A percentile compares a stretch with the other conserved stretches of the same genome.
These are phyloP conservation scores for Steinernema scapterisci DNA, from an alignment of 2,888 invertebrate species.

Conservation along the genomic window DNA sequence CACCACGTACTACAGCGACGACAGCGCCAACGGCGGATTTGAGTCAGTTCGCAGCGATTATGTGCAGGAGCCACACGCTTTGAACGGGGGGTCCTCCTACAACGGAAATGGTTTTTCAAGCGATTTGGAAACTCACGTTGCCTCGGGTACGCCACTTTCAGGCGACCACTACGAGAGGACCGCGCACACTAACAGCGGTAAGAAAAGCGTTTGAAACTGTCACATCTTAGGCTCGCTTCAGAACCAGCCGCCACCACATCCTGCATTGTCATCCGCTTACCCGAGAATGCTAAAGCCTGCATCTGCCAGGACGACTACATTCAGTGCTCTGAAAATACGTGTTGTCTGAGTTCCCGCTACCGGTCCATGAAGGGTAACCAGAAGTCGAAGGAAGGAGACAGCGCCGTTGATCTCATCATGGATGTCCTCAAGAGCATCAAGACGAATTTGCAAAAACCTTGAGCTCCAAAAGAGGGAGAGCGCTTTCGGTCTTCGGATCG, in stretches of 20 bases:
- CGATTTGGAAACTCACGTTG: too few relatives aligned
- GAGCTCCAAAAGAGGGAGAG: not conserved
- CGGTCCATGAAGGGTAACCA: constrained; percentile 18
- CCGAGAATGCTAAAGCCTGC: constrained; percentile 2
- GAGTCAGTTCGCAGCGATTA: too few relatives aligned
- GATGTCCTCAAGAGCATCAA: constrained; percentile 30
- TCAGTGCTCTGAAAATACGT: constrained; percentile 13
- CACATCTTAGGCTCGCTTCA: constrained; percentile 5
- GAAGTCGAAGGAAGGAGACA: not conserved
- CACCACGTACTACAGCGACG: not conserved
- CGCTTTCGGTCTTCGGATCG: not conserved
- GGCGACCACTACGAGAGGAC: not conserved
- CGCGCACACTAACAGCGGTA: not conserved
- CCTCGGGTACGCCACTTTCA: not conserved
- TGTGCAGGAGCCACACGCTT: too few relatives aligned
- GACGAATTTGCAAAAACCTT: constrained; percentile 23
- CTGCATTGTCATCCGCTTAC: constrained; percentile 15
- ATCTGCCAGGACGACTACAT: constrained; percentile 26
- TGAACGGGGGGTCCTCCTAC: too few relatives aligned
- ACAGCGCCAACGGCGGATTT: too few relatives aligned
- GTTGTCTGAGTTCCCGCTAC: constrained; percentile 18
- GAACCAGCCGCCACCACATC: constrained; percentile 30
- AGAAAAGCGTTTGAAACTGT: not conserved
- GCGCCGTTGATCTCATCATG: constrained; percentile 28
- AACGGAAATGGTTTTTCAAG: too few relatives aligned